These are phyloP conservation scores for Diacarnus erythraeanus DNA, from an alignment of 37 sponge, comb jelly and placozoan genomes.

Conservation along the genomic window DNA sequence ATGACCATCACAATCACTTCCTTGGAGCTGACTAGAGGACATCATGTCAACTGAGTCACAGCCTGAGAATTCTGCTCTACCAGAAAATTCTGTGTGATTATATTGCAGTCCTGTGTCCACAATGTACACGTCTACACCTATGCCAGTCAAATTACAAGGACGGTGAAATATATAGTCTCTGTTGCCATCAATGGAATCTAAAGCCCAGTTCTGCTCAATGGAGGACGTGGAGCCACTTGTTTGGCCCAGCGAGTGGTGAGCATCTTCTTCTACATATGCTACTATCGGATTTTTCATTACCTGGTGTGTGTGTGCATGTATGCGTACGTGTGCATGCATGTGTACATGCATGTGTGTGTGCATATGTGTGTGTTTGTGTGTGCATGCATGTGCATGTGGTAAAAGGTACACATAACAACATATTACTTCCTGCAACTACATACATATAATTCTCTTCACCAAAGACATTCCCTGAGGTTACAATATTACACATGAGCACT, in stretches of 20 bases:
- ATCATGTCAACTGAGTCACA: conserved; percentile 49
- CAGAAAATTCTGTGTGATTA: conserved; percentile 52
- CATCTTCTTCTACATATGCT: conserved; percentile 63
- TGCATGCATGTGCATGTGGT: too few species aligned
- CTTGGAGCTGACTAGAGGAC: background rate
- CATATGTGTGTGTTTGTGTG: too few species aligned
- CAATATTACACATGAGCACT: too few species aligned
- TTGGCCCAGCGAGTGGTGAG: background rate
- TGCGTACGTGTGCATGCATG: too few species aligned
- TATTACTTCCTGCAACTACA: too few species aligned
- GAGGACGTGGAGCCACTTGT: background rate
- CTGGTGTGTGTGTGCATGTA: conserved; percentile 6
- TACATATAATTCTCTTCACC: too few species aligned
- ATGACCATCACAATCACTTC: conserved; percentile 64
- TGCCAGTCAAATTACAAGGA: conserved; percentile 70
- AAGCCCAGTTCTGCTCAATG: conserved; percentile 49
- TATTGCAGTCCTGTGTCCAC: conserved; percentile 73
- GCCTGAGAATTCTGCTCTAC: conserved; percentile 24
- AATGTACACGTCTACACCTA: conserved; percentile 76
- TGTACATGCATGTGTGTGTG: too few species aligned
- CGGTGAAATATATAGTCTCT: conserved; percentile 16
- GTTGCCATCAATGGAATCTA: conserved; percentile 60
- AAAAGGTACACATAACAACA: too few species aligned
- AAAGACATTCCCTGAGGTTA: too few species aligned
- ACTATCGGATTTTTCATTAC: conserved; percentile 20